phyloP scores from a whole-genome alignment of 2,797 vertebrate species.

The Eremophila alpestris region DNA sequence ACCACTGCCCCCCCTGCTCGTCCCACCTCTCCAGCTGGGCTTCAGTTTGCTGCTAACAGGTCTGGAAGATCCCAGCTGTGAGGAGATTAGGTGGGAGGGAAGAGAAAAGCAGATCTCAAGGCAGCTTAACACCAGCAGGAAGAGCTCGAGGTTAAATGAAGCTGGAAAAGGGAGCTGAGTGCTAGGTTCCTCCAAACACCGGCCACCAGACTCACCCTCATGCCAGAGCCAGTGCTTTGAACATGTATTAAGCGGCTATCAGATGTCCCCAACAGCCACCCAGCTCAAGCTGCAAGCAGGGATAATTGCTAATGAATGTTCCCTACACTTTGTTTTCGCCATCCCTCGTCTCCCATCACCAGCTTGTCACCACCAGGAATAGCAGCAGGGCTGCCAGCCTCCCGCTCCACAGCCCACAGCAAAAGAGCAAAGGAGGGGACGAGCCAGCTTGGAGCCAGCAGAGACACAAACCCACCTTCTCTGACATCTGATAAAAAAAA shows the following conservation, averaged over 20 bases:
- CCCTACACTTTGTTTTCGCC: neutral
- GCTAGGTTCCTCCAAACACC: neutral
- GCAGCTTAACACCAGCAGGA: neutral
- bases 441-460: neutral
- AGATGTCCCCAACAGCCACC: constrained; percentile 7
- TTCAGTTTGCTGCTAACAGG: neutral
- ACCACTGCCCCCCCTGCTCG: neutral
- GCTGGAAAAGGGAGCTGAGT: neutral
- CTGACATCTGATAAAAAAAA: neutral
- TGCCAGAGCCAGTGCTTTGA: fast-evolving
- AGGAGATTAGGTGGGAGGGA: neutral
- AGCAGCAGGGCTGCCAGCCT: constrained; percentile 47
- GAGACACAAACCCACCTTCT: neutral
- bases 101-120: neutral
- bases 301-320: constrained; percentile 35
- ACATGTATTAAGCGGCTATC: neutral
- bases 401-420: constrained; percentile 17
- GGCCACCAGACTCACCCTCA: neutral
- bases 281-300: constrained; percentile 12
- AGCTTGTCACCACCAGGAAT: constrained; percentile 7
- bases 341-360: neutral
- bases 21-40: neutral
- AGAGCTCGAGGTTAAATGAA: neutral
- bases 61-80: neutral
- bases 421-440: constrained; percentile 42